Base-by-base conservation (phyloP, 2,113 vertebrate genomes). In the Hyaena hyaena region DNA sequence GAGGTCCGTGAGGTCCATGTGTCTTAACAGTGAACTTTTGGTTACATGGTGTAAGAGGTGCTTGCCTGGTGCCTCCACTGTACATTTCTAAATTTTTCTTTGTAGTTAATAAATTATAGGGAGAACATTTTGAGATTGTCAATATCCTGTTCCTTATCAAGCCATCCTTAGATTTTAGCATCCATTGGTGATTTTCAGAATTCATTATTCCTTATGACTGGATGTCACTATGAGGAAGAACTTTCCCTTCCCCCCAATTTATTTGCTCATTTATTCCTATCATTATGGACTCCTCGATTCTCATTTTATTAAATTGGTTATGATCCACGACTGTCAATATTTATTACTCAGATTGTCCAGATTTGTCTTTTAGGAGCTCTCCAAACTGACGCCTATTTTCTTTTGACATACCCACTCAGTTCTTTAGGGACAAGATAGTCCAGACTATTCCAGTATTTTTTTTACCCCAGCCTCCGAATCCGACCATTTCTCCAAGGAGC, bases 1-100 rank as follows among this genome's bases (percentile, higher is more conserved):
- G 2, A 50, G 24, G 21, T 11, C 61, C 39, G 0, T 8, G 2
- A 50, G 24, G 21, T 11, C 61, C n/a, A 0, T 15, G 4, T 39
- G 69, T 77, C 84, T 50, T 19, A 33, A 1, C 11, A 5, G 53
- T 28, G 33, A 31, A 15, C 71, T 35, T 58, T 58, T 4, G n/a
- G n/a, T 19, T 53, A 45, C 50, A 33, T 43, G 76, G 63, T 61
- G 28, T 24, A 35, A 68, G 84, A 23, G 7, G 23, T 92, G 33
- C 43, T 91, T 50, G 43, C 73, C 23, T 53, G 63, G n/a, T 86
- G 53, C 86, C 45, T 86, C n/a, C 45, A 53, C 45, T 61, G 58
- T 82, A 24, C 45, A 39, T 74, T n/a, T 16, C 12, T 31, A 10
- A 10, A 19, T 45, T 81, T 69, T 85, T 73, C n/a, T 82, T 76